Evolutionary conservation across 1,140 invertebrate species (phyloP), one percentile per base, ranked within the genome.

Genomic region (Liolophura sinensis): DNA sequence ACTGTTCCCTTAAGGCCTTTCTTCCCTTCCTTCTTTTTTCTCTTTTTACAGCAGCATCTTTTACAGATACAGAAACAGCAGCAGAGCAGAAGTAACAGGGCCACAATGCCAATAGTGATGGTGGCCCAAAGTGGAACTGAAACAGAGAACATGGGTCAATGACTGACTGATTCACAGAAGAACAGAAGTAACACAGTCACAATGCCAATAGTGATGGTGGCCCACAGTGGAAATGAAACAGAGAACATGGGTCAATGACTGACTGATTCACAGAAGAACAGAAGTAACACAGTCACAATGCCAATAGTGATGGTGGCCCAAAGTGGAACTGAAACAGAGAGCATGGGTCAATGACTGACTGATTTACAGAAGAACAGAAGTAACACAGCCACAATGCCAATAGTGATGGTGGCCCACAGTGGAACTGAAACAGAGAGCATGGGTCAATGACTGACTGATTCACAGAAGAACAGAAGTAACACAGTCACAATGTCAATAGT

Each of bases 1-100:
- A 98, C 96, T 16, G 89, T 89, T 65, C 94, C 95, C 84, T 97
- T 97, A 85, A 94, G 89, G 52, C 95, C 95, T 85, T 97, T 97
- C 84, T 96, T 96, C 9, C 75, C 76, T 63, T 84, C 82, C 75
- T 92, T 84, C 71, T 79, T 93, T 87, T 96, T 95, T 89, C 97
- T 96, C 88, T 93, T 93, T 81, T 96, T 96, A 81, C 93, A 91
- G 88, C 93, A 96, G 86, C 94, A 98, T 89, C 94, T 88, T 83
- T 94, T 89, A 86, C 97, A 94, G 86, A 95, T 96, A 87, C 93
- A 97, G 86, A 94, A 93, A 85, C 93, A 94, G 73, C 96, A 91
- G 74, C 92, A 92, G 72, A 96, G 87, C 67, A 97, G 89, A 68
- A 97, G 86, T 57, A 94, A 85, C 60, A 82, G 64, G 7, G 75